Conservation (phyloP, 2,113 vertebrate genomes). For the Thunnus thynnus region DNA sequence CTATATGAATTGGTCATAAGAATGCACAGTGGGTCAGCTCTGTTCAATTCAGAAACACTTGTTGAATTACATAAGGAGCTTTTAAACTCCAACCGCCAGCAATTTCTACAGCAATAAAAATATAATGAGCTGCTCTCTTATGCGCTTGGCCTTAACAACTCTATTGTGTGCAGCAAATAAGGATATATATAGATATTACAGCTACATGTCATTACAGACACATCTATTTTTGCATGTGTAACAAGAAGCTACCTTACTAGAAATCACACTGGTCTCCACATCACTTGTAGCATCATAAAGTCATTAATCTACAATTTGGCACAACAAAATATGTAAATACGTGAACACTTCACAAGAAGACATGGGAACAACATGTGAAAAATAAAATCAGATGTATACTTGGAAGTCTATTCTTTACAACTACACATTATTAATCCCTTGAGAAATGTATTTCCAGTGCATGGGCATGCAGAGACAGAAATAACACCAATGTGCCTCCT, state of each 20-base stretch:
- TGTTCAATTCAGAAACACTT: slow-evolving; percentile 18
- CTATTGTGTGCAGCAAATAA: background rate
- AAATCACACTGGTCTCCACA: background rate
- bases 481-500: slow-evolving; percentile 42
- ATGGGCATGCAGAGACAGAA: slow-evolving; percentile 15
- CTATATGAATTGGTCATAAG: background rate
- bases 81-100: slow-evolving; percentile 18
- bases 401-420: background rate
- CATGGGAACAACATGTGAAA: background rate
- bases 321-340: background rate
- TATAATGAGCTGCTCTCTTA: background rate
- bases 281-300: background rate
- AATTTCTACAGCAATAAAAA: slow-evolving; percentile 7
- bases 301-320: background rate
- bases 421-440: slow-evolving; percentile 15
- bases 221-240: background rate
- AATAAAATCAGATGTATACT: background rate
- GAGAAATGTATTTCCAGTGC: slow-evolving; percentile 33
- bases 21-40: background rate
- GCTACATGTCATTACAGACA: background rate
- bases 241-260: background rate
- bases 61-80: slow-evolving; percentile 14
- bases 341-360: background rate
- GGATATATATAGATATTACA: background rate
- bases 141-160: slow-evolving; percentile 12